These are phyloP conservation scores for Fratercula arctica DNA, from an alignment of 2,797 vertebrate genomes.

Conservation along the genomic window DNA sequence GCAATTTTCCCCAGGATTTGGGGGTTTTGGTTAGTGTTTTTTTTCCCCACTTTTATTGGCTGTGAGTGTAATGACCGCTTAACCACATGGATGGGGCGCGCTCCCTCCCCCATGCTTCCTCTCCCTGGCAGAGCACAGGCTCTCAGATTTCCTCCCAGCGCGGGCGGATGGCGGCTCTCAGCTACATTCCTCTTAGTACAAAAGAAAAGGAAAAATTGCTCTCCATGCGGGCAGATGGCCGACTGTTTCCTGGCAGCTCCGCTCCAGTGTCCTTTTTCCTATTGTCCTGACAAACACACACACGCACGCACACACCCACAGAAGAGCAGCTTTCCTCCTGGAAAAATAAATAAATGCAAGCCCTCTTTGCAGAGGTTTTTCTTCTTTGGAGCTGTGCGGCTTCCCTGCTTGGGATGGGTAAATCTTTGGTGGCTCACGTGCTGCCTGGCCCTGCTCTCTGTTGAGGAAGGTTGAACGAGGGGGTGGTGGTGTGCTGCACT, in stretches of 20 bases:
- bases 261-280: conserved; percentile 2
- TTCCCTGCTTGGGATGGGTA: not conserved
- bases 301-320: not conserved
- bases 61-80: conserved; percentile 23
- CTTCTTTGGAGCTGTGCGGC: not conserved
- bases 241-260: conserved; percentile 47
- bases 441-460: not conserved
- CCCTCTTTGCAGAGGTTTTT: not conserved
- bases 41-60: not conserved
- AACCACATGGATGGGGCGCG: not conserved
- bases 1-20: not conserved
- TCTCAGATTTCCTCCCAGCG: conserved; percentile 59
- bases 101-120: conserved; percentile 58
- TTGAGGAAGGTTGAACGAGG: not conserved
- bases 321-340: not conserved
- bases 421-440: not conserved
- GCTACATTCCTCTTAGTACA: conserved; percentile 31
- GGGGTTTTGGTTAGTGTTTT: not conserved
- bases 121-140: not conserved
- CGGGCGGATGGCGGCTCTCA: conserved; percentile 24
- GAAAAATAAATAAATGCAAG: conserved; percentile 39
- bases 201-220: conserved; percentile 38
- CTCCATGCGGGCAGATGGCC: conserved; percentile 5
- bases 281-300: conserved; percentile 28
- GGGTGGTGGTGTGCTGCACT: not conserved